Evolutionary conservation across 2,888 invertebrate genomes (phyloP), one percentile per base, ranked within the genome.

Genomic region (Ephialtes manifestator): DNA sequence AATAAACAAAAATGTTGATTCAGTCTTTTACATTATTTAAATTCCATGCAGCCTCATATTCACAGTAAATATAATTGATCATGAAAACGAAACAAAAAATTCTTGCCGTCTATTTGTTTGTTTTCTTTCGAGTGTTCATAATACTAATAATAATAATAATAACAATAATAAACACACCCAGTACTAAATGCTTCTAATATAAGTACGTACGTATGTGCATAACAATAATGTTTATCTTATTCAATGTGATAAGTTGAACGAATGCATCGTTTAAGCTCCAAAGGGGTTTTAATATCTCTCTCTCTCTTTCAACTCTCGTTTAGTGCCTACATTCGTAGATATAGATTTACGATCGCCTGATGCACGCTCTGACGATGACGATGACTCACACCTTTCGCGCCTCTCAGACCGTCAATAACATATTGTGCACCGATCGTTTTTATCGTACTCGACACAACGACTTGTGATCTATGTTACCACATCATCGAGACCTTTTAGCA

Each of bases 331-430:
- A 48, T 13, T 35, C 24, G 58, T 24, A 11, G 46, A 74, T 48
- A 39, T 60, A 48, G 18, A 74, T 74, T 74, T 74, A 74, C 60
- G 74, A 74, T 74, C 74, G 20, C 31, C 48, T 35, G 74, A 60
- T 58, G 28, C 58, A 72, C 20, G 72, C 43, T 46, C 24, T 48
- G 18, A 18, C 48, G 60, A 63, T 24, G 39, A 63, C 60, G 11
- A 31, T 74, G 74, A 74, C 46, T 74, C 60, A 74, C 74, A 74
- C 74, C 48, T 74, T 63, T 48, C 60, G 48, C 48, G 74, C 60
- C 60, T 20, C 74, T 31, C 8, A 60, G 53, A n/a, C 46, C 43
- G 74, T 74, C 74, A 48, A 63, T 60, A 74, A 63, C 60, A 63
- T 35, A 63, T 74, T 35, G 60, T 74, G 46, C 74, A 28, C 74